phyloP scores from a whole-genome alignment of 2,113 vertebrate species.

The Leucopternis melanops region DNA sequence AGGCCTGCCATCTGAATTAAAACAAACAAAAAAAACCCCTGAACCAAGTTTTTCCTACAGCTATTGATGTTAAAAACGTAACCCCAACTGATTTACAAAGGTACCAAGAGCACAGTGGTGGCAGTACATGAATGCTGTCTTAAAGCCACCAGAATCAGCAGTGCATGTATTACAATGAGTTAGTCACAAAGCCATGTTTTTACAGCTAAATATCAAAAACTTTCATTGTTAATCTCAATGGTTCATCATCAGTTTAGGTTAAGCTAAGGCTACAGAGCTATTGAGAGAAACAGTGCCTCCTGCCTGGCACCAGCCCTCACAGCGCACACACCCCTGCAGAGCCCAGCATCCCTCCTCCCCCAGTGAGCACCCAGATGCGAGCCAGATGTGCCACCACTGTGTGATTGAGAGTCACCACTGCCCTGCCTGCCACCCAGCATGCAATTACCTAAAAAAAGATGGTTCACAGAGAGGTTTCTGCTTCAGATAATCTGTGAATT shows the following conservation, averaged over 20 bases:
- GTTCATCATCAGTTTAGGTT: not conserved
- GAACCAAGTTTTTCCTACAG: not conserved
- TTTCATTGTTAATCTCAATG: not conserved
- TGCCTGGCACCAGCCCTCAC: not conserved
- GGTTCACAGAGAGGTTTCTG: not conserved
- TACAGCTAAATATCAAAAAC: not conserved
- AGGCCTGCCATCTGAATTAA: not conserved
- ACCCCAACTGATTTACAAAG: not conserved
- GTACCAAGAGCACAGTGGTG: not conserved
- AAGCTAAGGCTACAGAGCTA: not conserved
- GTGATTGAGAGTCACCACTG: not conserved
- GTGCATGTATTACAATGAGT: accelerated
- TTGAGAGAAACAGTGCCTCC: accelerated
- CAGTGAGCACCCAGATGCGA: not conserved
- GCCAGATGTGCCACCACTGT: not conserved
- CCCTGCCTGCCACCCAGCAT: not conserved
- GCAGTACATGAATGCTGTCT: not conserved
- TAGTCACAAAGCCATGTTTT: not conserved
- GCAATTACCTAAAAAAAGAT: not conserved
- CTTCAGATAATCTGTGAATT: not conserved
- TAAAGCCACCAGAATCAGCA: not conserved
- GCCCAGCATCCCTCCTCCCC: not conserved
- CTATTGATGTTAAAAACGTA: not conserved
- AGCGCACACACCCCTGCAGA: not conserved
- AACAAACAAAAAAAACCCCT: not conserved